Base-by-base conservation (phyloP, 2,888 invertebrate species). In the Crematogaster levior region DNA sequence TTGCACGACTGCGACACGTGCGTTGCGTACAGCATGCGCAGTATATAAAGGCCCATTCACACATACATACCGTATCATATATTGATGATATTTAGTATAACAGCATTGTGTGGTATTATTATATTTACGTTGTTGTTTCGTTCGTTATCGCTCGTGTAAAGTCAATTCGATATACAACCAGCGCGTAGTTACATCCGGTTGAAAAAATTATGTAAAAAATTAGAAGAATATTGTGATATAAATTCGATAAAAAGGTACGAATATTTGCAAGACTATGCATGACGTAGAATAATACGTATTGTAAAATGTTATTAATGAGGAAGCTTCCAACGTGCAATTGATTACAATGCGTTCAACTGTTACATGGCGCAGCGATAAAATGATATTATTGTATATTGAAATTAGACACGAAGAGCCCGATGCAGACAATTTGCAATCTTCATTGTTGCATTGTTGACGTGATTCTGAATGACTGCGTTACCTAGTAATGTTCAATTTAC, bases 1-100 rank as follows among this genome's bases (percentile, higher is more conserved):
- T 63, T 24, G 34, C 34, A 48, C 37, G 66, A n/a, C 43, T 56
- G 56, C 51, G 21, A 70, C 77, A 70, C 77, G 77, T 79, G 77
- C 56, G 40, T 65, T n/a, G 65, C 75, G 66, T 70, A 68, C 30
- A 30, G 24, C 70, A 43, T 30, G 77, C 77, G 34, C 61, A 18
- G 15, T 48, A 34, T 9, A 27, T 70, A 79, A 79, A 46, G 70
- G 43, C 34, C 18, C 46, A 70, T 79, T 79, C 77, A 79, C 56
- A 79, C 77, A 21, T 37, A 61, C 18, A n/a, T n/a, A n/a, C n/a
- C n/a, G n/a, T n/a, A n/a, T n/a, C n/a, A n/a, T n/a, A n/a, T 30
- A n/a, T 10, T 12, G 24, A 65, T 34, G 18, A 5, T 48, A 37
- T 37, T 37, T 24, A 15, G 9, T 15, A 18, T n/a, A 21, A 53